Percentiles rank a stretch among this genome's conserved stretches.
Evolutionary conservation across 1,140 invertebrate species (phyloP).

Genomic region (Delia radicum): DNA sequence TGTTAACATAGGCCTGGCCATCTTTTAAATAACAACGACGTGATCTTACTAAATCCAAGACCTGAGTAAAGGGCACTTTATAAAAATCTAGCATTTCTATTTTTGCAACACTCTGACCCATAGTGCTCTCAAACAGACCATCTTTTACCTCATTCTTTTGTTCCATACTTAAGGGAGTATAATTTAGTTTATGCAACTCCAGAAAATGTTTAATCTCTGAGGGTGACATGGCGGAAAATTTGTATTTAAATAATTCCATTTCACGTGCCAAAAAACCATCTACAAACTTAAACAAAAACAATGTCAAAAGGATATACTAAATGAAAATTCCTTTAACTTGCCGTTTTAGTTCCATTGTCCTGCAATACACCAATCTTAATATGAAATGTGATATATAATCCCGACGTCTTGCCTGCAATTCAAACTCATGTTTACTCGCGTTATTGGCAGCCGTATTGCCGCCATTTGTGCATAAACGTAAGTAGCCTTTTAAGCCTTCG

Average conservation of each 20-base stretch:
- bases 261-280: conserved; percentile 89
- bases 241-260: conserved; percentile 84
- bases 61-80: conserved; percentile 85
- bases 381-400: conserved; percentile 95
- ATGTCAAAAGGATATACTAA: background rate
- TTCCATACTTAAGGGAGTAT: conserved; percentile 65
- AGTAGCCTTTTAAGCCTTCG: conserved; percentile 68
- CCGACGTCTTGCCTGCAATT: conserved; percentile 67
- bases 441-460: conserved; percentile 42
- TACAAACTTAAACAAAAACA: conserved; percentile 6
- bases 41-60: conserved; percentile 78
- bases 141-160: conserved; percentile 66
- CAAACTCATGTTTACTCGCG: conserved; percentile 57
- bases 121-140: conserved; percentile 63
- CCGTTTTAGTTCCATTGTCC: conserved; percentile 77
- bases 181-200: conserved; percentile 70
- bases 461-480: conserved; percentile 59
- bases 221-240: conserved; percentile 67
- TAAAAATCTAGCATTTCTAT: conserved; percentile 71
- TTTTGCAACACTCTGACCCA: conserved; percentile 58
- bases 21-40: conserved; percentile 78
- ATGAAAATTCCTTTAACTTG: background rate
- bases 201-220: conserved; percentile 73
- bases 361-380: conserved; percentile 85
- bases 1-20: conserved; percentile 89